Evolutionary conservation across 2,113 vertebrate genomes (phyloP).

Genomic region (Aix galericulata): DNA sequence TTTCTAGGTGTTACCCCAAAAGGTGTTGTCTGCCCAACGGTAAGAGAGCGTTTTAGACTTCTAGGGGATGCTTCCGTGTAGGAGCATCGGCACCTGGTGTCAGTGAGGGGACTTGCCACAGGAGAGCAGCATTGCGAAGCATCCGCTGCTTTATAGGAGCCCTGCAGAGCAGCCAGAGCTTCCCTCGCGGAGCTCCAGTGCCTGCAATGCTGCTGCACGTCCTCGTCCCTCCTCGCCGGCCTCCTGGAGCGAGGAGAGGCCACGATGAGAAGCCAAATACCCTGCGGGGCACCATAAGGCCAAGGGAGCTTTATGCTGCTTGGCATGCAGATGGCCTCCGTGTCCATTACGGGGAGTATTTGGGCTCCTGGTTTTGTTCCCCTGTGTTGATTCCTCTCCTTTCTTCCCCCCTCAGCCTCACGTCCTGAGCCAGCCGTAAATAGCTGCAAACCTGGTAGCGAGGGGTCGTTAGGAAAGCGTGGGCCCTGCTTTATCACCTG

Average conservation of each 20-base stretch:
- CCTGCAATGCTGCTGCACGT: not conserved
- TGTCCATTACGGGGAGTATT: not conserved
- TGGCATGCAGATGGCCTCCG: not conserved
- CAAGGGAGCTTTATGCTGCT: not conserved
- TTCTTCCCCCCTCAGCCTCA: not conserved
- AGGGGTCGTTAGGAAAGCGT: not conserved
- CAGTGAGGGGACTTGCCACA: not conserved
- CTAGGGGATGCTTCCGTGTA: rapidly evolving
- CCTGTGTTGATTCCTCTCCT: not conserved
- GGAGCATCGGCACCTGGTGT: rapidly evolving
- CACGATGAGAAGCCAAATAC: not conserved
- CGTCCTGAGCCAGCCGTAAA: conserved; percentile 5
- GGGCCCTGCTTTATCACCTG: conserved; percentile 16
- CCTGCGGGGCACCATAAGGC: rapidly evolving
- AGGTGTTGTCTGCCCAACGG: rapidly evolving
- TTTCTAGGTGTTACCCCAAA: not conserved
- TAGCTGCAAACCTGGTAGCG: not conserved
- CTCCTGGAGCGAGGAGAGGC: not conserved
- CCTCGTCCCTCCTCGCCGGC: not conserved
- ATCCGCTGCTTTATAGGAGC: rapidly evolving
- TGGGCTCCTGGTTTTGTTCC: conserved; percentile 11
- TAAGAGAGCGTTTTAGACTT: not conserved
- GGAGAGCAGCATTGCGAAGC: conserved; percentile 33
- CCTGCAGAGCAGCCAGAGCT: not conserved
- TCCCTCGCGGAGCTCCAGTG: not conserved